A percentile compares a stretch with the other conserved stretches of the same genome.
Conservation (phyloP, 1,140 invertebrate genomes). For the Ylistrum balloti region DNA sequence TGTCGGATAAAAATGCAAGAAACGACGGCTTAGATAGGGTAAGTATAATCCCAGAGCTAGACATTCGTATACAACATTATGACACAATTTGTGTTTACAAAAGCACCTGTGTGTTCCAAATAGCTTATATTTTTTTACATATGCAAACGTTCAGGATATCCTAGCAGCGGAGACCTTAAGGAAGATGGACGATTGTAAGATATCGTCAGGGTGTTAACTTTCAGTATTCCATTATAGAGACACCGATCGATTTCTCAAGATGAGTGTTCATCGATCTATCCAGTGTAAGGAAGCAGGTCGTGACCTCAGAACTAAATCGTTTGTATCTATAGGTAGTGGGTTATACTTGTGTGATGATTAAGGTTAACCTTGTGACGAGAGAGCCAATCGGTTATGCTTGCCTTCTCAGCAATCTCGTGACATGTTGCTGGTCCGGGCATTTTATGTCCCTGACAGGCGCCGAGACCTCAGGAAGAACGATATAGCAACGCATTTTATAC, state of each 20-base stretch:
- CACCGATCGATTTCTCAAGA: conserved; percentile 6
- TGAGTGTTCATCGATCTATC: not conserved
- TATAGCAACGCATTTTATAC: not conserved
- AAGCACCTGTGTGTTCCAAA: not conserved
- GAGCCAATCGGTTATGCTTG: not conserved
- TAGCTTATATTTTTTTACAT: not conserved
- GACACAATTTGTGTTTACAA: not conserved
- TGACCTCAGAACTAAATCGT: not conserved
- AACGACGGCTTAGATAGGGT: not conserved
- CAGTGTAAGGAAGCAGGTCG: not conserved
- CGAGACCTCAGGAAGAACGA: not conserved
- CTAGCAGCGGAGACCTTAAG: not conserved
- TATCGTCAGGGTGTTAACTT: not conserved
- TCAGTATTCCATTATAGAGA: not conserved
- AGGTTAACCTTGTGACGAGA: not conserved
- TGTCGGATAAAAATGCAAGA: conserved; percentile 27
- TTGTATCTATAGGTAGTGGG: not conserved
- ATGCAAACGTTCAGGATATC: not conserved
- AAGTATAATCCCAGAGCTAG: not conserved
- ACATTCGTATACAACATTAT: not conserved
- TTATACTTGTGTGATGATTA: conserved; percentile 13
- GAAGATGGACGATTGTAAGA: not conserved
- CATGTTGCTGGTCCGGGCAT: not conserved
- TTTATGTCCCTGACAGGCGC: not conserved
- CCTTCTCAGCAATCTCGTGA: not conserved